These are phyloP conservation scores for Eupithecia dodoneata DNA, from an alignment of 2,888 invertebrate species.

Conservation along the genomic window DNA sequence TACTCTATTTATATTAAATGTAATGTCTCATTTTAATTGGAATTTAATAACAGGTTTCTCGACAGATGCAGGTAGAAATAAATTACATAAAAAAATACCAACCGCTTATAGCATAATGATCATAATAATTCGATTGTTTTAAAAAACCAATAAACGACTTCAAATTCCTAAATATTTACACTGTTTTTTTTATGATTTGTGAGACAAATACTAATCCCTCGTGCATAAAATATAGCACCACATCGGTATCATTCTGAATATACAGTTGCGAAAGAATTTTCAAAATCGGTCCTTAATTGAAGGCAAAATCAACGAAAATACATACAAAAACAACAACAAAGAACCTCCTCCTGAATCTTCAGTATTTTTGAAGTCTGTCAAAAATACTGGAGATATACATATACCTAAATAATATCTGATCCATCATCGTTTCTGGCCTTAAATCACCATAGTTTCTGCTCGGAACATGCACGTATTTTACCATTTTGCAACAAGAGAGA, in stretches of 20 bases:
- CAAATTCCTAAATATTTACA: too few species aligned
- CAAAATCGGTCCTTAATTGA: too few species aligned
- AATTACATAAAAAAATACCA: background rate
- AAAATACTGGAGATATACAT: background rate
- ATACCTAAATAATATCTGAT: background rate
- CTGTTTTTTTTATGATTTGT: too few species aligned
- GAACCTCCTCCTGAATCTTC: too few species aligned
- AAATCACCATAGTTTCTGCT: background rate
- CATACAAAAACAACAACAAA: too few species aligned
- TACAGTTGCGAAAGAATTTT: too few species aligned
- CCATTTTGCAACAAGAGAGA: background rate
- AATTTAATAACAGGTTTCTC: background rate
- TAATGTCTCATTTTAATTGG: background rate
- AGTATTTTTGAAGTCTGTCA: too few species aligned
- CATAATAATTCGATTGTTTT: background rate
- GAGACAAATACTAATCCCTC: too few species aligned
- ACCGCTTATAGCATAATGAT: background rate
- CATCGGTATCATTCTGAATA: too few species aligned
- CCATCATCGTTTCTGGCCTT: background rate
- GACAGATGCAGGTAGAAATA: background rate
- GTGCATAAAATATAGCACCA: too few species aligned
- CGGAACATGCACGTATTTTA: background rate
- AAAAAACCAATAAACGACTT: too few species aligned
- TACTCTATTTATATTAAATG: background rate
- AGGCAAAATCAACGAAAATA: too few species aligned